phyloP scores from a whole-genome alignment of 2,113 vertebrate genomes.

The Anseranas semipalmata region DNA sequence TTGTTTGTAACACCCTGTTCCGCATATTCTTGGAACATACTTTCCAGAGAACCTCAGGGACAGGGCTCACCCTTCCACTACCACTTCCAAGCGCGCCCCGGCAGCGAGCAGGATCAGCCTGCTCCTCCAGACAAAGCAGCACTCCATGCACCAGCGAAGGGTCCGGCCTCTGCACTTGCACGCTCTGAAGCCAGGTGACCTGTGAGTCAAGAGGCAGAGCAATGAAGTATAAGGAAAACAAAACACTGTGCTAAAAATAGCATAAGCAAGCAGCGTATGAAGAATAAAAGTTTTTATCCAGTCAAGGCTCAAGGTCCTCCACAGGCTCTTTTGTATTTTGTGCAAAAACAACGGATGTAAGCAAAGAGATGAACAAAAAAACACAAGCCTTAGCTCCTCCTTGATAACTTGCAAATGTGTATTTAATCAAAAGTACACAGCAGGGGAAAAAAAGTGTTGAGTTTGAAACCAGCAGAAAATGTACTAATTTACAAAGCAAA shows the following conservation, averaged over 20 bases:
- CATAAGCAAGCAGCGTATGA: accelerated
- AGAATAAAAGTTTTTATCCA: not conserved
- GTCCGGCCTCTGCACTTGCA: accelerated
- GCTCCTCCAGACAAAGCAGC: not conserved
- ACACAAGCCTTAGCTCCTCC: not conserved
- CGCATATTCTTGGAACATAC: conserved; percentile 36
- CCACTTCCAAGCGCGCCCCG: not conserved
- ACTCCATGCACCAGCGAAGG: not conserved
- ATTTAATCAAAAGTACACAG: not conserved
- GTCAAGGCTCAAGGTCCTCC: not conserved
- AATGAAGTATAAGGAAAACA: conserved; percentile 4
- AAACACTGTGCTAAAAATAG: conserved; percentile 42
- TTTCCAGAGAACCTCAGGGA: not conserved
- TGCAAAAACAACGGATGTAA: not conserved
- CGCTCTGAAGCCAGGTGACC: not conserved
- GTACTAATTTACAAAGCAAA: not conserved
- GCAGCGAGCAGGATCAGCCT: not conserved
- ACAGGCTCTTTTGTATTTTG: not conserved
- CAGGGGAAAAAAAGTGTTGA: not conserved
- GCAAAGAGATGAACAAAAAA: not conserved
- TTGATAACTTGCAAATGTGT: not conserved
- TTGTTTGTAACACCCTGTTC: conserved; percentile 35
- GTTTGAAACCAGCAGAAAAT: not conserved
- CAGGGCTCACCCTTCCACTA: not conserved
- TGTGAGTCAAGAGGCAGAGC: not conserved